Evolutionary conservation across 2,113 vertebrate genomes (phyloP).

Genomic region (Oriolus oriolus): DNA sequence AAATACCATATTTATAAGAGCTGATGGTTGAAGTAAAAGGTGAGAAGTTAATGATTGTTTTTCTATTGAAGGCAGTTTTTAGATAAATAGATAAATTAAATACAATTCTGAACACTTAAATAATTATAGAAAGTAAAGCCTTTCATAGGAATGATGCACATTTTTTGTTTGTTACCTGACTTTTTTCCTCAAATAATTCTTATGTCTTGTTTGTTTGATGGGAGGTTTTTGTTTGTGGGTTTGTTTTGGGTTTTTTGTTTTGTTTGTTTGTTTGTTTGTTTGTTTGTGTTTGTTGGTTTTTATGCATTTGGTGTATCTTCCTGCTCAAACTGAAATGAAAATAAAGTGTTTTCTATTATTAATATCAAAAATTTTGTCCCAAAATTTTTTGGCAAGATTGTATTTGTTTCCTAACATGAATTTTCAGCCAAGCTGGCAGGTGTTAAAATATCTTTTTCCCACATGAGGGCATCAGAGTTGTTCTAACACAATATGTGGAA

Average conservation of each 20-base stretch:
- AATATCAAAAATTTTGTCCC: not conserved
- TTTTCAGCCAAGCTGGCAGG: not conserved
- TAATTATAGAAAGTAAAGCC: not conserved
- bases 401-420: not conserved
- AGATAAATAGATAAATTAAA: not conserved
- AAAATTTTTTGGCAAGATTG: not conserved
- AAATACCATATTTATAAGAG: not conserved
- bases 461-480: conserved; percentile 73
- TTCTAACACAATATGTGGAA: conserved; percentile 8
- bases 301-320: not conserved
- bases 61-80: not conserved
- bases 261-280: not conserved
- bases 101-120: not conserved
- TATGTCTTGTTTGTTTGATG: not conserved
- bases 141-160: not conserved
- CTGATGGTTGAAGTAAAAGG: not conserved
- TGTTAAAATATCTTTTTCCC: conserved; percentile 62
- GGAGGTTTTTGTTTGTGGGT: not conserved
- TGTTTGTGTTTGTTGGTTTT: not conserved
- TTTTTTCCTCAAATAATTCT: not conserved
- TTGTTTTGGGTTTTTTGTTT: too few species aligned
- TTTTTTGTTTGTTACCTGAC: not conserved
- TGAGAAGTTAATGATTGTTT: not conserved
- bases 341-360: not conserved
- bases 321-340: not conserved